Evolutionary conservation across 2,888 invertebrate genomes (phyloP), one percentile per base, ranked within the genome.

Genomic region (Mellilla xanthometata): DNA sequence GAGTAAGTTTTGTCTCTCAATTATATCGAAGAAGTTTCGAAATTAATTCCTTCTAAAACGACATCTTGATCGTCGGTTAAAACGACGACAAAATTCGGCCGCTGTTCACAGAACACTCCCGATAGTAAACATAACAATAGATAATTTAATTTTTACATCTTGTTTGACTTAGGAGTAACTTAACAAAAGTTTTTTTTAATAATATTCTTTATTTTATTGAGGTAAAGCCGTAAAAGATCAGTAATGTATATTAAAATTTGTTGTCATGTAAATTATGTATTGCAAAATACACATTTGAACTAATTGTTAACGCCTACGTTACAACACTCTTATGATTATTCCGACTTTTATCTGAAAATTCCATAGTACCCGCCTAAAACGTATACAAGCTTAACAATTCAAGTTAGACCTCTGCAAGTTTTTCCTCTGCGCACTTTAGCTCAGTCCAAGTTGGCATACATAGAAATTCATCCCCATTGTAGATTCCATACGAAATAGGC

Each of bases 31-130:
- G n/a, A n/a, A n/a, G n/a, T n/a, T n/a, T n/a, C n/a, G n/a, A n/a
- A n/a, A n/a, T n/a, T n/a, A n/a, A 96, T 91, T 36, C 96, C 94
- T 72, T 94, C 93, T 34, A 97, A 80, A n/a, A 91, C 81, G 2
- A 92, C 83, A 88, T 97, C 97, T 77, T 97, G 96, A 82, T 97
- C 97, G 74, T 97, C 97, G 0, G 95, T 95, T 38, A 97, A 66
- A 57, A 97, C 89, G 26, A 97, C 68, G 31, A 97, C 89, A 68
- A 97, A 93, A 81, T 97, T 97, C 15, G 95, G 93, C 64, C 66
- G 67, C 15, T 50, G 52, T 34, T 65, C 67, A 54, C 76, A 70
- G 32, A 66, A 54, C 43, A 56, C 59, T 26, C 69, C 62, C 35
- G 67, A 50, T 43, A 77, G 49, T 19, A 73, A 60, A 45, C 80